phyloP scores from a whole-genome alignment of 2,797 vertebrate species.

The Onychomys torridus region DNA sequence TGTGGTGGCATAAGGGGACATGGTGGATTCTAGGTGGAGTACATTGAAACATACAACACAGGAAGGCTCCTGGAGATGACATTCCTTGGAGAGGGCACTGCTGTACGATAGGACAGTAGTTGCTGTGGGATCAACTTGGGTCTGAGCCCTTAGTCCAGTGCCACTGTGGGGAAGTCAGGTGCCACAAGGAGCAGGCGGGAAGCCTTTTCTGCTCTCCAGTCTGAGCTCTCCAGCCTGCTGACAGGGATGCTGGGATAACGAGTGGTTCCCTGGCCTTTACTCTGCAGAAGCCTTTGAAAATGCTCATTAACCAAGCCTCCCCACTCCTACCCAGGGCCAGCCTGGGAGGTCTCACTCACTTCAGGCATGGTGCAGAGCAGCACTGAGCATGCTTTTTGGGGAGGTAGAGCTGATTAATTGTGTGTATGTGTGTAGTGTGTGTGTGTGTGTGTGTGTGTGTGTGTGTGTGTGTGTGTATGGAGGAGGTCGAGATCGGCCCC shows the following conservation, averaged over 20 bases:
- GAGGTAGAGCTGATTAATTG: not conserved
- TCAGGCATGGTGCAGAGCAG: not conserved
- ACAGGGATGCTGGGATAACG: not conserved
- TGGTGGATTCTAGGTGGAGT: not conserved
- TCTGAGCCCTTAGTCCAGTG: not conserved
- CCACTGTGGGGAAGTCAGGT: not conserved
- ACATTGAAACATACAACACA: not conserved
- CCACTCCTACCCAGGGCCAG: not conserved
- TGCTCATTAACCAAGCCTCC: not conserved
- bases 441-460: too few relatives aligned
- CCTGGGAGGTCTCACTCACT: not conserved
- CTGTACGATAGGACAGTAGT: not conserved
- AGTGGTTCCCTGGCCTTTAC: not conserved
- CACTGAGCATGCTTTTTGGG: not conserved
- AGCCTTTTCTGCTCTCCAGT: not conserved
- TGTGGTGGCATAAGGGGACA: not conserved
- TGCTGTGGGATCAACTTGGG: not conserved
- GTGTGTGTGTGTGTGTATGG: not conserved
- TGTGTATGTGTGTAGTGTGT: not conserved
- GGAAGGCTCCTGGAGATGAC: not conserved
- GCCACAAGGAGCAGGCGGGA: rapidly evolving
- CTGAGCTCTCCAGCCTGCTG: not conserved
- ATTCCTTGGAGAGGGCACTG: rapidly evolving
- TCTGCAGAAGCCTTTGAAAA: conserved; percentile 1
- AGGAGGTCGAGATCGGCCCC: not conserved